Evolutionary conservation across 2,797 vertebrate genomes (phyloP).

Genomic region (Ambastaia sidthimunki): DNA sequence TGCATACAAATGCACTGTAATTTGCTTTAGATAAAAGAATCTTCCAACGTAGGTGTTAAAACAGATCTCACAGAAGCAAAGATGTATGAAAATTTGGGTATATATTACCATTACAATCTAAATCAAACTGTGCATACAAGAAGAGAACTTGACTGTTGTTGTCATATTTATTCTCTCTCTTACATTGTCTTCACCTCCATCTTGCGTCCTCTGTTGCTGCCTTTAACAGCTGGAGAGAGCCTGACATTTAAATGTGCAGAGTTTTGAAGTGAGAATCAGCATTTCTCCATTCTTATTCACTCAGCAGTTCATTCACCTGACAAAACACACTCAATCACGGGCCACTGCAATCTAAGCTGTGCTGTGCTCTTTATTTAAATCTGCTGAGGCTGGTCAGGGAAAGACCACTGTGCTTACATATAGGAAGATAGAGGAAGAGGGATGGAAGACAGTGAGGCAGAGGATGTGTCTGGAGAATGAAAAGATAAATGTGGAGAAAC

Average conservation of each 20-base stretch:
- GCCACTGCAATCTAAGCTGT: slow-evolving; percentile 34
- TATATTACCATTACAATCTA: background rate
- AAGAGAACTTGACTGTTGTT: background rate
- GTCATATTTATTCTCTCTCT: background rate
- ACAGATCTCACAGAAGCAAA: too few relatives aligned
- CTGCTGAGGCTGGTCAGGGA: slow-evolving; percentile 47
- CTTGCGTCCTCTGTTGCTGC: background rate
- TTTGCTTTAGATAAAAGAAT: background rate
- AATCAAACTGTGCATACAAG: background rate
- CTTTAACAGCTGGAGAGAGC: slow-evolving; percentile 28
- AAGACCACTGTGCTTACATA: slow-evolving; percentile 34
- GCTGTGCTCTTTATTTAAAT: slow-evolving; percentile 50
- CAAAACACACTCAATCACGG: slow-evolving; percentile 42
- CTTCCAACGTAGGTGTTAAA: background rate
- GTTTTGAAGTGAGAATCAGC: slow-evolving; percentile 46
- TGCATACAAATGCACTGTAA: background rate
- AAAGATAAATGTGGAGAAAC: background rate
- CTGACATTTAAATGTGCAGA: slow-evolving; percentile 60
- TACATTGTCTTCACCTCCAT: background rate
- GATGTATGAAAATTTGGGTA: background rate
- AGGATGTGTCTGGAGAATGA: background rate
- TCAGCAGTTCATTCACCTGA: slow-evolving; percentile 48
- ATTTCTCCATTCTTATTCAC: slow-evolving; percentile 38
- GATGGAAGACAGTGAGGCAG: slow-evolving; percentile 17
- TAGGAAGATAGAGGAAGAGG: slow-evolving; percentile 52